phyloP scores from a whole-genome alignment of 2,888 invertebrate species.

The Conops quadrifasciatus region DNA sequence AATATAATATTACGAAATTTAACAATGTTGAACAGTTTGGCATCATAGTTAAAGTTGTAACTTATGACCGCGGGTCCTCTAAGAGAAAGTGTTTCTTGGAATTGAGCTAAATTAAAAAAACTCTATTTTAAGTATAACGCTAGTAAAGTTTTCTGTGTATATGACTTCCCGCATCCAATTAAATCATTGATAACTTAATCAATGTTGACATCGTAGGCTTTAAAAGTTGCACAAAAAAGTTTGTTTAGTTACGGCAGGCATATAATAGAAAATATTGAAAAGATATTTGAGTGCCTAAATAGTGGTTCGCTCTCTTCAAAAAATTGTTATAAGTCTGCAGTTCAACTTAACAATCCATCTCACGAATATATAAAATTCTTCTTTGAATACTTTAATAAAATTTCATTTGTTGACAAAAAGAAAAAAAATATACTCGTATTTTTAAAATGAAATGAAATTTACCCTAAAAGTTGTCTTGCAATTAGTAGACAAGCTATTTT shows the following conservation, averaged over 20 bases:
- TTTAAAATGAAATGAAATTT: not conserved
- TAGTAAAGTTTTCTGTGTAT: not conserved
- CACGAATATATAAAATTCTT: not conserved
- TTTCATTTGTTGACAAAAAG: not conserved
- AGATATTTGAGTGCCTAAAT: constrained; percentile 10
- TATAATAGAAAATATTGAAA: constrained; percentile 9
- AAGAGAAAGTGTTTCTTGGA: too few relatives aligned
- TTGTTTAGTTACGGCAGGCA: not conserved
- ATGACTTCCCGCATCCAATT: not conserved
- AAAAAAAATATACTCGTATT: too few relatives aligned
- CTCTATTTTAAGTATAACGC: not conserved
- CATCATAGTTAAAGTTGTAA: too few relatives aligned
- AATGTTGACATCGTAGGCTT: not conserved
- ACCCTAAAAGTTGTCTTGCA: too few relatives aligned
- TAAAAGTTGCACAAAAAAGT: not conserved
- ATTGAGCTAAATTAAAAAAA: not conserved
- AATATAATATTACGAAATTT: too few relatives aligned
- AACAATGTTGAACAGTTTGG: too few relatives aligned
- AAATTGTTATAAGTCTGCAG: too few relatives aligned
- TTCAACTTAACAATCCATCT: not conserved
- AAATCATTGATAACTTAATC: not conserved
- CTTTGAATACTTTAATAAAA: not conserved
- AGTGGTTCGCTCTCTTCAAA: not conserved
- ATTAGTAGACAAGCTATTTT: not conserved
- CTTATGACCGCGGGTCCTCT: too few relatives aligned